A percentile compares a stretch with the other conserved stretches of the same genome.
Conservation (phyloP, 2,797 vertebrate species). For the Falco biarmicus region DNA sequence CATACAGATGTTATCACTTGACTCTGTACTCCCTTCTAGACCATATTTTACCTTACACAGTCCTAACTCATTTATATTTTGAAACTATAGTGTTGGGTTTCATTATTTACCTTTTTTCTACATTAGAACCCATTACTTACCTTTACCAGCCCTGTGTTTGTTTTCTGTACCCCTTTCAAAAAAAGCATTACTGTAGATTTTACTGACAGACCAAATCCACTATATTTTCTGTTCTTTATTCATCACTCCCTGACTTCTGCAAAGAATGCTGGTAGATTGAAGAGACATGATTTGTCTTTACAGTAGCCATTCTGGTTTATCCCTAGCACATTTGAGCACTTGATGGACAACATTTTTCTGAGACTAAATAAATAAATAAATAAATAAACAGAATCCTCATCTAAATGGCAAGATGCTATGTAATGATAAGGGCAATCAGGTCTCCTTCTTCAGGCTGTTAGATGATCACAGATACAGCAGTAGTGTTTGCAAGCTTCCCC, state of each 20-base stretch:
- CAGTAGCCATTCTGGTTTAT: not conserved
- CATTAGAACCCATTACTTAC: not conserved
- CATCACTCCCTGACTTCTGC: not conserved
- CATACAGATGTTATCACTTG: not conserved
- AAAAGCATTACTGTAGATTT: not conserved
- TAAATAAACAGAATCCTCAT: not conserved
- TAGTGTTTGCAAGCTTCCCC: constrained; percentile 58
- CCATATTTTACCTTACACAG: not conserved
- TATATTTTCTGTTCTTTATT: not conserved
- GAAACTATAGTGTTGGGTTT: not conserved
- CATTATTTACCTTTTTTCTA: not conserved
- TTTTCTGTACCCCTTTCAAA: not conserved
- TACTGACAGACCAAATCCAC: not conserved
- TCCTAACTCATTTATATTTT: not conserved
- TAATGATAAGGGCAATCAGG: constrained; percentile 52
- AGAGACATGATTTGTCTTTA: not conserved
- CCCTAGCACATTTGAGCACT: not conserved
- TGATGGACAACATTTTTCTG: constrained; percentile 19
- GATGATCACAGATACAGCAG: constrained; percentile 33
- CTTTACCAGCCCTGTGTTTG: not conserved
- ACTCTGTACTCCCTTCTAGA: not conserved
- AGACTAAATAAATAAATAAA: not conserved
- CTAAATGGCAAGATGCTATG: not conserved
- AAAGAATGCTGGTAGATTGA: not conserved
- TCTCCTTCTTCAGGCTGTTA: constrained; percentile 38